These are phyloP conservation scores for Archocentrus centrarchus DNA, from an alignment of 2,113 vertebrate species.

Conservation along the genomic window DNA sequence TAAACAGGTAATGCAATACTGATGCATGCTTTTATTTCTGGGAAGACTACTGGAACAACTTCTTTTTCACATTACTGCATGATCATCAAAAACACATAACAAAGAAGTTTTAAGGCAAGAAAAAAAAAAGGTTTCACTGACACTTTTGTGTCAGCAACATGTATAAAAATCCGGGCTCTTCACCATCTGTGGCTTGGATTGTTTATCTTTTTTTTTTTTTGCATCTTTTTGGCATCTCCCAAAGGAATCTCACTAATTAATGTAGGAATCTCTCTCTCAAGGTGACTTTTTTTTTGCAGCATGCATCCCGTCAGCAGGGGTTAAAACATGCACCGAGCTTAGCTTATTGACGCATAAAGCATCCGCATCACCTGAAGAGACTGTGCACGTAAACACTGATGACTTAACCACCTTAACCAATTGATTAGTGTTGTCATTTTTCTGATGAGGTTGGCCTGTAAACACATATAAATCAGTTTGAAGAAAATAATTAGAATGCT, in stretches of 20 bases:
- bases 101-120: not conserved
- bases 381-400: not conserved
- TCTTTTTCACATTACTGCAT: not conserved
- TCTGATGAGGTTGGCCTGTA: not conserved
- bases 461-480: not conserved
- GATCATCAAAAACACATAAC: not conserved
- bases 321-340: not conserved
- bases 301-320: not conserved
- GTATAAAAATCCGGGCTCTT: accelerated
- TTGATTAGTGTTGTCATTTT: not conserved
- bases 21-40: not conserved
- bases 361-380: not conserved
- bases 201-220: not conserved
- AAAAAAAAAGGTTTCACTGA: not conserved
- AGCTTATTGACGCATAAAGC: not conserved
- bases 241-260: not conserved
- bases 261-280: not conserved
- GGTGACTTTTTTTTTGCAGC: not conserved
- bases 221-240: not conserved
- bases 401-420: not conserved
- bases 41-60: not conserved
- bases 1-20: not conserved
- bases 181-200: not conserved
- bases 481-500: no score
- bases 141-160: not conserved